Base-by-base conservation (phyloP, 2,113 vertebrate genomes). In the Leptobrachium ailaonicum region DNA sequence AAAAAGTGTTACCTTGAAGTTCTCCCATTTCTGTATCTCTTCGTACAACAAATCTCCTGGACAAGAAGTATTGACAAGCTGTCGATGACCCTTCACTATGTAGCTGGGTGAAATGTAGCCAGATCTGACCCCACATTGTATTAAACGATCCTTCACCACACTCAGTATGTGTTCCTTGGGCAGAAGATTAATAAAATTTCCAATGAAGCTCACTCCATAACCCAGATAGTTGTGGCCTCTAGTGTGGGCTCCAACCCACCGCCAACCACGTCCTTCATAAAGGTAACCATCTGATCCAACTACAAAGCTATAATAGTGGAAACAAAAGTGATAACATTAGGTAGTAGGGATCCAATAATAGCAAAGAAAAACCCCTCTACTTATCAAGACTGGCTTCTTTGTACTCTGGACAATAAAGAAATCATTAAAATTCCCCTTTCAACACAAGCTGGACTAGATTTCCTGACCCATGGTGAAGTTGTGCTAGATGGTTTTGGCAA, bases 221-320 rank as follows among this genome's bases (percentile, higher is more conserved):
- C 95, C 95, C 0, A 45, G 71, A 68, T 87, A 85, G 89, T 98
- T 98, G 87, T 96, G 84, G 7, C 94, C 92, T 0, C 66, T 82
- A 13, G 96, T 97, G 89, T 97, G 96, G 41, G 96, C 95, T 0
- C 97, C 97, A 0, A 84, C 88, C 93, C 91, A 90, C 54, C 83
- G 70, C 96, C 96, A 98, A 0, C 97, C 94, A 0, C 96, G 91
- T 0, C 97, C 97, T 83, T 95, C 91, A 11, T 98, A 97, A 53
- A 98, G 68, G 83, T 93, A 88, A 2, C 97, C 96, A 0, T 98
- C 96, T 0, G 94, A 93, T 1, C 97, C 97, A 2, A 91, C 93
- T 32, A 97, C 91, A 2, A 96, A 98, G 86, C 97, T 98, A 83
- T 0, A 11, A 71, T 12, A 63, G 62, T 9, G 6, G 41, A 82